Percentiles rank a stretch among this genome's conserved stretches.
These are phyloP conservation scores for Synaphobranchus kaupii DNA, from an alignment of 2,797 vertebrate species.

Conservation along the genomic window DNA sequence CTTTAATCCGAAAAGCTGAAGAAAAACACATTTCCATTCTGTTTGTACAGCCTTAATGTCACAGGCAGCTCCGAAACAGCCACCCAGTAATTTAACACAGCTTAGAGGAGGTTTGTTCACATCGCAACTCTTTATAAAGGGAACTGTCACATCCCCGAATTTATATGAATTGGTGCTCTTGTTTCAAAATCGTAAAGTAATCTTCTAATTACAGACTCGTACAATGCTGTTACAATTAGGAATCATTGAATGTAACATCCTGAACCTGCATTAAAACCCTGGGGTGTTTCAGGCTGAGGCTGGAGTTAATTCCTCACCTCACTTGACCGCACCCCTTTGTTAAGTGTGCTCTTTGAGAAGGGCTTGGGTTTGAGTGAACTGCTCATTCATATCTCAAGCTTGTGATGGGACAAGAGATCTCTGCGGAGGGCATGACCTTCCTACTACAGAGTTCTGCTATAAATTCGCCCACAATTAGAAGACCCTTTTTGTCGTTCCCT, in stretches of 20 bases:
- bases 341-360: neutral
- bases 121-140: neutral
- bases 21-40: conserved; percentile 59
- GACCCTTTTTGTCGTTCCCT: conserved; percentile 42
- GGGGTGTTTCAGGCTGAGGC: neutral
- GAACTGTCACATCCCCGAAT: neutral
- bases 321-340: neutral
- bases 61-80: conserved; percentile 44
- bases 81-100: conserved; percentile 29
- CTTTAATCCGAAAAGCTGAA: conserved; percentile 51
- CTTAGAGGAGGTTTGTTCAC: neutral
- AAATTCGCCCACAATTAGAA: conserved; percentile 61
- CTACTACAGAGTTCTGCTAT: conserved; percentile 60
- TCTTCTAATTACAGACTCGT: neutral
- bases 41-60: conserved; percentile 41
- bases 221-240: neutral
- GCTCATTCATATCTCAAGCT: conserved; percentile 54
- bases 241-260: neutral
- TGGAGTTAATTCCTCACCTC: neutral
- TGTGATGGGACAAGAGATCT: conserved; percentile 27
- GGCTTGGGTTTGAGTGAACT: neutral
- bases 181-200: neutral
- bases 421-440: conserved; percentile 58
- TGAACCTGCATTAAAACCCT: neutral
- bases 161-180: neutral